These are phyloP conservation scores for Tetragonisca angustula DNA, from an alignment of 2,888 invertebrate species.

Conservation along the genomic window DNA sequence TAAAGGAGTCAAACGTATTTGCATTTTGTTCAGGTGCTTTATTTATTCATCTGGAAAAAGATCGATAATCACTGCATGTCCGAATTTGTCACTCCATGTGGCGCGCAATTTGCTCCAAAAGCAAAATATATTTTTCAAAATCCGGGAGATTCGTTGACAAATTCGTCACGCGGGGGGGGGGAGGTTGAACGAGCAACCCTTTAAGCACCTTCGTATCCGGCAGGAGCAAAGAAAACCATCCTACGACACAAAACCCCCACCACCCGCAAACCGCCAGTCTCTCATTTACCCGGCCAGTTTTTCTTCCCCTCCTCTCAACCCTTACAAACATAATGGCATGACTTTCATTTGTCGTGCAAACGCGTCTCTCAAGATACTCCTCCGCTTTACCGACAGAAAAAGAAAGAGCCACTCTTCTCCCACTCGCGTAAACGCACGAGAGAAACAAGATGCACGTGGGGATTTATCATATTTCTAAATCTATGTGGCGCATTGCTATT, in stretches of 20 bases:
- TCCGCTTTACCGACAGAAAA: background rate
- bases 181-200: background rate
- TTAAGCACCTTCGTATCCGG: background rate
- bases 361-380: slow-evolving; percentile 9
- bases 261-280: background rate
- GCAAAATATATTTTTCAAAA: background rate
- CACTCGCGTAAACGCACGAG: background rate
- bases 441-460: too few species aligned
- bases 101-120: background rate
- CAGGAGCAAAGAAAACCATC: background rate
- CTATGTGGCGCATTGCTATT: too few species aligned
- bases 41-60: too few species aligned
- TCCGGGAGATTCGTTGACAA: background rate
- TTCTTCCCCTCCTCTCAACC: background rate
- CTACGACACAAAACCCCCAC: background rate
- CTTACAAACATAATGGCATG: background rate
- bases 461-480: too few species aligned
- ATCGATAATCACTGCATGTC: background rate
- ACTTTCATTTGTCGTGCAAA: slow-evolving; percentile 25
- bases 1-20: too few species aligned
- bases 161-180: too few species aligned
- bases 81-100: background rate
- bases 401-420: background rate
- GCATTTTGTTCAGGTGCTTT: too few species aligned
- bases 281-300: slow-evolving; percentile 20